Evolutionary conservation across 2,888 invertebrate genomes (phyloP), one percentile per base, ranked within the genome.

Genomic region (Leptinotarsa juncta): DNA sequence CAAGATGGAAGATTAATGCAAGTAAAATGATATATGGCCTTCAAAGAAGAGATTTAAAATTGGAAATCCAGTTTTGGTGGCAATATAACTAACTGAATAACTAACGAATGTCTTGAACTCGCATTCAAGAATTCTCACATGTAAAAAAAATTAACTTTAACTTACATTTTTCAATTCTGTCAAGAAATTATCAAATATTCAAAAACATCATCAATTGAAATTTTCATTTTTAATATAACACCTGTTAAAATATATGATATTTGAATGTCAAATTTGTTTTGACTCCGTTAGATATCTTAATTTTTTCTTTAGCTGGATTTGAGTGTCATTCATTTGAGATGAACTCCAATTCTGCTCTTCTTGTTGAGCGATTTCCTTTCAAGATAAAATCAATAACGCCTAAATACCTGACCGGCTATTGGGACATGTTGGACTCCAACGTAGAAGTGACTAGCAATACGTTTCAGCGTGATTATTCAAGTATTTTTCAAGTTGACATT

Each of bases 301-400:
- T 57, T 57, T 23, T 20, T 23, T 57, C 23, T 23, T 57, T 23
- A 57, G 15, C 57, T 23, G 57, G 23, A 57, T 23, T 57, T 62
- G 42, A 12, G 7, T 15, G n/a, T n/a, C n/a, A 32, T 62, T n/a
- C 62, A 16, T 23, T 57, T 15, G 42, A 62, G n/a, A 32, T 42
- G 18, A 32, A 62, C 42, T 62, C 15, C 7, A 62, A n/a, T 62
- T 62, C 62, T 42, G 42, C n/a, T 42, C 62, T 62, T n/a, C 18
- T 65, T 71, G 74, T 71, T 74, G 73, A 73, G 70, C 72, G 77
- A 75, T 75, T 77, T 73, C 72, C 67, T 74, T 65, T 67, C 65
- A 15, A 77, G 77, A 77, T 77, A 72, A 20, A 66, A 77, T 77
- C 74, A 71, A 65, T 60, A 74, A 72, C 62, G 72, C 67, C 42